Evolutionary conservation across 1,140 invertebrate genomes (phyloP).

Genomic region (Drosophila erecta): DNA sequence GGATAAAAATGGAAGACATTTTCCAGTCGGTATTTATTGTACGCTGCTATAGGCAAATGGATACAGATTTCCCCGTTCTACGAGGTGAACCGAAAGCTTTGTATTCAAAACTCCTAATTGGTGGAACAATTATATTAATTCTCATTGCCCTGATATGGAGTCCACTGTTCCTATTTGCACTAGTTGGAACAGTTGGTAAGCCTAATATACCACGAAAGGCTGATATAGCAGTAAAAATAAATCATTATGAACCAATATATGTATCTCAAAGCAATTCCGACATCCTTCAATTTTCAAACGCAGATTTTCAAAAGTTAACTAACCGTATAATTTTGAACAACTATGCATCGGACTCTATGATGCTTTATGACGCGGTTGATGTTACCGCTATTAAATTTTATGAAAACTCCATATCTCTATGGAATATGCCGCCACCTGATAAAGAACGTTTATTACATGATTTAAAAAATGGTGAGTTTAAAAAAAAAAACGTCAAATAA

Average conservation of each 20-base stretch:
- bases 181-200: slow-evolving; percentile 96
- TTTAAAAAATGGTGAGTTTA: slow-evolving; percentile 84
- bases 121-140: slow-evolving; percentile 93
- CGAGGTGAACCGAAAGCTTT: slow-evolving; percentile 92
- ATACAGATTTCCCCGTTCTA: slow-evolving; percentile 95
- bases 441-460: slow-evolving; percentile 87
- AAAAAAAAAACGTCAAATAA: not conserved
- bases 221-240: slow-evolving; percentile 92
- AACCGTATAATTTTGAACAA: slow-evolving; percentile 80
- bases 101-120: slow-evolving; percentile 95
- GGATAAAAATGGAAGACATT: slow-evolving; percentile 99
- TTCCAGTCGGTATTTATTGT: slow-evolving; percentile 97
- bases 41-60: slow-evolving; percentile 95
- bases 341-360: slow-evolving; percentile 92
- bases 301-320: slow-evolving; percentile 38
- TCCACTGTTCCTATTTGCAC: slow-evolving; percentile 96
- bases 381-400: slow-evolving; percentile 92
- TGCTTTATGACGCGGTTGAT: slow-evolving; percentile 93
- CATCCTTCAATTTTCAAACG: slow-evolving; percentile 48
- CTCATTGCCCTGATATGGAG: slow-evolving; percentile 98
- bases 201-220: slow-evolving; percentile 94
- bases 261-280: slow-evolving; percentile 86
- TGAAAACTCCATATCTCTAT: slow-evolving; percentile 93
- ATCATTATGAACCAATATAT: slow-evolving; percentile 94
- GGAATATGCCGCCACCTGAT: slow-evolving; percentile 97